Base-by-base conservation (phyloP, 2,888 invertebrate genomes). In the Oligia latruncula region DNA sequence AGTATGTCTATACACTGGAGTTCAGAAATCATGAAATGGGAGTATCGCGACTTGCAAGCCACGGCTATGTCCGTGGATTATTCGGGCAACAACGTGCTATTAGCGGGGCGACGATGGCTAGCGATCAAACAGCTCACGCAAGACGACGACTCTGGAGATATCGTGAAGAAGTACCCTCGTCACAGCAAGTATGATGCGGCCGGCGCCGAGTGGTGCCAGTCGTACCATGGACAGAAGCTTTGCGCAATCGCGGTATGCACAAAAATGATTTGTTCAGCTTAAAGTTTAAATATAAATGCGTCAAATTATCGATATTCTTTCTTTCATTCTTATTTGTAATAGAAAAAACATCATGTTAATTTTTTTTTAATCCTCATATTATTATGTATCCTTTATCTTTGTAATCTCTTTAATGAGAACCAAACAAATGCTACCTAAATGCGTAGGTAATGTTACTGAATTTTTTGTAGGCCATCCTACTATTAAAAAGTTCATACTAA, bases 151-250 rank as follows among this genome's bases (percentile, higher is more conserved):
- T 97, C 98, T 0, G 97, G 97, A 17, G 98, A 98, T 89, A 97
- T 97, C 2, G 96, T 98, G 17, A 98, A 98, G 87, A 98, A 98
- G 90, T 98, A 98, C 92, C 98, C 98, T 52, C 97, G 99, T 40
- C 98, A 99, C 92, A 99, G 99, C 92, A 99, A 99, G 96, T 99
- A 99, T 95, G 99, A 99, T 93, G 98, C 99, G 0, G 98, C 98
- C 8, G 98, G 98, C 23, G 99, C 99, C 0, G 99, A 99, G 95
- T 99, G 99, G 98, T 99, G 99, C 93, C 99, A 98, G 74, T 98
- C 98, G 65, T 97, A 97, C 76, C 97, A 98, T 74, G 98, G 98
- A 78, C 98, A 98, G 92, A 98, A 98, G 91, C 97, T 98, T 55
- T 99, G 99, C 95, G 99, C 99, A 70, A 98, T 99, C 90, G 98